Evolutionary conservation across 2,797 vertebrate genomes (phyloP), one percentile per base, ranked within the genome.

Genomic region (Pangasius djambal): DNA sequence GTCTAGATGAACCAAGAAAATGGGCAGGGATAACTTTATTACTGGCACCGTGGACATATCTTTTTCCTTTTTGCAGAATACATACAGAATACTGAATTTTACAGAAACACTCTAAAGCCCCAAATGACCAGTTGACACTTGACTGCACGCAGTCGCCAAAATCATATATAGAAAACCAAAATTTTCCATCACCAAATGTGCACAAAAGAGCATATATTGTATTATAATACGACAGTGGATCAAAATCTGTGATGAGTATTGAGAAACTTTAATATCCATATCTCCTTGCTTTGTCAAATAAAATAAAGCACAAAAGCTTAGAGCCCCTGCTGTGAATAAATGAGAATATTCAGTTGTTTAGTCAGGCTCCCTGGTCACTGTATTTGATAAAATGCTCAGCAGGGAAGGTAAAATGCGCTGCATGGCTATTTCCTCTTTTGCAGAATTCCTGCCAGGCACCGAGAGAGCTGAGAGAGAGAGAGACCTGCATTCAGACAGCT

Each of bases 1-100:
- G 52, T 34, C 63, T 84, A 88, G 88, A 89, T 89, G 48, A 86
- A 83, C 37, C 34, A 90, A 83, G 18, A 69, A 91, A 34, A 85
- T 90, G 87, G 89, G 89, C 40, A 34, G 63, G 0, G 25, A 87
- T 70, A 57, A 67, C 82, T 85, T 85, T 70, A 86, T 83, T 28
- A 75, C 84, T 89, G 52, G 83, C 67, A 81, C 65, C 77, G 37
- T 75, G 48, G 44, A 13, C 20, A 88, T 83, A 92, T 88, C n/a
- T 86, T 87, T 83, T 50, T 77, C 65, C 59, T 44, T 83, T 83
- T 44, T 44, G 25, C 1, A n/a, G 79, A 61, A 83, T 61, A 28
- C 57, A 61, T 61, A 40, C 57, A 83, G 48, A 83, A 83, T 48
- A 9, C 40, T 18, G 15, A 57, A 83, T 65, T 48, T 63, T 83